Base-by-base conservation (phyloP, 2,797 vertebrate genomes). In the Perodicticus potto region DNA sequence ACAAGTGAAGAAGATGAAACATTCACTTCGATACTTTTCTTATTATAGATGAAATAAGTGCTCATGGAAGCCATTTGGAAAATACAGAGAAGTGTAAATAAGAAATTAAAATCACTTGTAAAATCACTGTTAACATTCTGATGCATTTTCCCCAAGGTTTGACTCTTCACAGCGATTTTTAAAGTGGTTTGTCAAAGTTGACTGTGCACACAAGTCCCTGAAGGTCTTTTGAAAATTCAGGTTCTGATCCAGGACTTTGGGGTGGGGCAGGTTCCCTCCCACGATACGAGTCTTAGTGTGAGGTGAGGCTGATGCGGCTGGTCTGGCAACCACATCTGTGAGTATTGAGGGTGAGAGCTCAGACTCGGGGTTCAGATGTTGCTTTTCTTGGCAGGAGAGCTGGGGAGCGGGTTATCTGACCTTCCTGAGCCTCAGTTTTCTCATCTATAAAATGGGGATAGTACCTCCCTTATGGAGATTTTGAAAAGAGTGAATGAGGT, bases 181-280 rank as follows among this genome's bases (percentile, higher is more conserved):
- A 34, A 55, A 77, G 81, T 43, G 9, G 11, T 22, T n/a, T 34
- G 49, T 59, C 7, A 4, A 27, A 13, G 32, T 7, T 2, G 32
- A 10, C n/a, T 7, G 37, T 16, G 7, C 8, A 0, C 11, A 7
- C 16, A 9, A 13, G 32, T 7, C 2, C 13, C 59, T 2, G 6
- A 23, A 45, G 11, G 40, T 3, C 16, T 2, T 8, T 5, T 2
- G 3, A 59, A 13, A 40, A 22, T 11, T 22, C 13, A 27, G 57
- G 20, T 19, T 65, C 40, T 40, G 11, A 22, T 27, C 53, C 25
- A 2, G 34, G 57, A 40, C n/a, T 7, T 29, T 12, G 8, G 23
- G 16, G 25, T 0, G 34, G 11, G 45, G 3, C 43, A 0, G 55
- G 80, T 6, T 55, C 40, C 40, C 0, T 55, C 40, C 34, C 1